Evolutionary conservation across 2,888 invertebrate species (phyloP).

Genomic region (Lordiphosa andalusiaca): DNA sequence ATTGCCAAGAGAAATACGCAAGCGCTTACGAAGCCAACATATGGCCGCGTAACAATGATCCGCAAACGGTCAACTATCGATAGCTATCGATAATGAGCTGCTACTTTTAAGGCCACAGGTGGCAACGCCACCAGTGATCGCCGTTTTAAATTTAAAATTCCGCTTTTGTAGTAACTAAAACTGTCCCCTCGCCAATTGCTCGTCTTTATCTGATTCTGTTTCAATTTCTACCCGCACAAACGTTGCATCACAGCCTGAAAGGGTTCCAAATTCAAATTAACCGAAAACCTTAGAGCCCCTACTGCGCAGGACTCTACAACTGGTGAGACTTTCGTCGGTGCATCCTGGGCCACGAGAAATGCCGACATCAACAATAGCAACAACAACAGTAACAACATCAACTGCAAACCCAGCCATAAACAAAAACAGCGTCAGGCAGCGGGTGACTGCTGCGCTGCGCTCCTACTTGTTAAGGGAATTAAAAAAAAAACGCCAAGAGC

Average conservation of each 20-base stretch:
- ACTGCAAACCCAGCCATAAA: slow-evolving; percentile 61
- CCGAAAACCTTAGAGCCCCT: no score
- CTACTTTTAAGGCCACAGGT: slow-evolving; percentile 1
- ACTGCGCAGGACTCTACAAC: slow-evolving; percentile 18
- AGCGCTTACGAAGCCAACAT: no score
- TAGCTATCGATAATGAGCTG: no score
- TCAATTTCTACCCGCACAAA: no score
- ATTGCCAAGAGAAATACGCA: no score
- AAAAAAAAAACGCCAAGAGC: slow-evolving; percentile 39
- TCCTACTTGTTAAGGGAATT: slow-evolving; percentile 58
- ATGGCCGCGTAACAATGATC: no score
- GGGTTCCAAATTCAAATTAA: no score
- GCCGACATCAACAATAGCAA: slow-evolving; percentile 62
- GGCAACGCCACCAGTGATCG: slow-evolving; percentile 41
- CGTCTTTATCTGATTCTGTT: no score
- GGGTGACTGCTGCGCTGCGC: slow-evolving; percentile 23
- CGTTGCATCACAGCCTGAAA: background rate
- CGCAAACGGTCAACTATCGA: no score
- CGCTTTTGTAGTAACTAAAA: no score
- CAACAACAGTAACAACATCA: slow-evolving; percentile 17
- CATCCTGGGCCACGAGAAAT: slow-evolving; percentile 52
- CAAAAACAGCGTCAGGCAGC: slow-evolving; percentile 44
- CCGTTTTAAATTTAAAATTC: background rate
- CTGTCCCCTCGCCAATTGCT: no score
- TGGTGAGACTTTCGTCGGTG: slow-evolving; percentile 12